phyloP scores from a whole-genome alignment of 2,797 vertebrate species.

The Gadopsis marmoratus region DNA sequence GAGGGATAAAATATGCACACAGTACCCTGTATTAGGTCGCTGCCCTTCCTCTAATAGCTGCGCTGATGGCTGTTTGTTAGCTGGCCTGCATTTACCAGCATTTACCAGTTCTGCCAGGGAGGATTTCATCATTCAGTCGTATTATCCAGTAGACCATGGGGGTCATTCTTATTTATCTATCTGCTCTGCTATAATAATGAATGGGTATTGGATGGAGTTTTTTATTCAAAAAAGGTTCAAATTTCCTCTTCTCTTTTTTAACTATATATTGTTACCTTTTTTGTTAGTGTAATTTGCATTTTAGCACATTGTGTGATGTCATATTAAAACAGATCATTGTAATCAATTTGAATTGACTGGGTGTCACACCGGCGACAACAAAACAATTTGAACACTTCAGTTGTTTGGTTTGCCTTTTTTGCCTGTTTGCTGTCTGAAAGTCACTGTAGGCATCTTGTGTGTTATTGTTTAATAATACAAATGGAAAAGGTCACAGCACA shows the following conservation, averaged over 20 bases:
- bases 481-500: constrained; percentile 1
- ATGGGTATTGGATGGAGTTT: neutral
- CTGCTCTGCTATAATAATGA: neutral
- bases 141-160: constrained; percentile 22
- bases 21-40: constrained; percentile 5
- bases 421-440: neutral
- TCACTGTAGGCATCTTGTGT: neutral
- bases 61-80: constrained; percentile 27
- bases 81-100: constrained; percentile 7
- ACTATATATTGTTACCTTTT: neutral
- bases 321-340: neutral
- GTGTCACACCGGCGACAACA: neutral
- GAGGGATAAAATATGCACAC: constrained; percentile 24
- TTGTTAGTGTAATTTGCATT: neutral
- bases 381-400: neutral
- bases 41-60: constrained; percentile 28
- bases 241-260: neutral
- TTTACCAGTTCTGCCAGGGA: constrained; percentile 29
- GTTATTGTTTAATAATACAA: constrained; percentile 15
- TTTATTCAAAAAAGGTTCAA: neutral
- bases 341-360: neutral
- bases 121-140: constrained; percentile 30
- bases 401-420: neutral
- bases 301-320: neutral
- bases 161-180: constrained; percentile 26